Evolutionary conservation across 2,797 vertebrate genomes (phyloP), one percentile per base, ranked within the genome.

Genomic region (Silurus lanzhouensis): DNA sequence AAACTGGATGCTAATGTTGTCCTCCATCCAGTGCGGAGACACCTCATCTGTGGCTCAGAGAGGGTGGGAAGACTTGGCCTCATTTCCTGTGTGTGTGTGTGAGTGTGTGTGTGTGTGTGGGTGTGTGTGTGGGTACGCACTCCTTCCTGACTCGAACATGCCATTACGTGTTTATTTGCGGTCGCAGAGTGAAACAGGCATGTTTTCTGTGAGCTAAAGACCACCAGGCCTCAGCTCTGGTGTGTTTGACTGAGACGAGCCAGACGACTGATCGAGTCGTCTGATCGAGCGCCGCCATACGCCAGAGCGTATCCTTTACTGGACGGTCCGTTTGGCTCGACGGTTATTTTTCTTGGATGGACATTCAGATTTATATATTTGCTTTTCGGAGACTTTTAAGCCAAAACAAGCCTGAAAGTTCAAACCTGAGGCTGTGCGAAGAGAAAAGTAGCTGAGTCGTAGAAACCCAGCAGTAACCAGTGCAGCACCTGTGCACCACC

Each of bases 211-310:
- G 93, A 94, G 93, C 93, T 89, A 92, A 92, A 92, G 96, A 96
- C 96, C 96, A 96, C 95, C 94, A 90, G 91, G 92, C 87, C 90
- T 92, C 91, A 93, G 91, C 96, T 96, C 93, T 94, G 95, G 91
- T 93, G 93, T 82, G 91, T 90, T 93, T 91, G 91, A 91, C 90
- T 91, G 89, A 79, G 76, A 48, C 91, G 91, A 92, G 93, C 94
- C 63, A 92, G 93, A 95, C 94, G 91, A 89, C 90, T 88, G 89
- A 86, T 27, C 27, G 27, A 27, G 27, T 27, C 91, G 87, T 78
- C 52, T 61, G 74, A 91, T 89, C 88, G 91, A 90, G 86, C 86
- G 91, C 91, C 89, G 89, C 90, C 91, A 89, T 90, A 67, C 75
- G 71, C 83, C 57, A 64, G 78, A 87, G 92, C 87, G 87, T 87